These are phyloP conservation scores for Sinohyriopsis cumingii DNA, from an alignment of 2,888 invertebrate genomes.

Conservation along the genomic window DNA sequence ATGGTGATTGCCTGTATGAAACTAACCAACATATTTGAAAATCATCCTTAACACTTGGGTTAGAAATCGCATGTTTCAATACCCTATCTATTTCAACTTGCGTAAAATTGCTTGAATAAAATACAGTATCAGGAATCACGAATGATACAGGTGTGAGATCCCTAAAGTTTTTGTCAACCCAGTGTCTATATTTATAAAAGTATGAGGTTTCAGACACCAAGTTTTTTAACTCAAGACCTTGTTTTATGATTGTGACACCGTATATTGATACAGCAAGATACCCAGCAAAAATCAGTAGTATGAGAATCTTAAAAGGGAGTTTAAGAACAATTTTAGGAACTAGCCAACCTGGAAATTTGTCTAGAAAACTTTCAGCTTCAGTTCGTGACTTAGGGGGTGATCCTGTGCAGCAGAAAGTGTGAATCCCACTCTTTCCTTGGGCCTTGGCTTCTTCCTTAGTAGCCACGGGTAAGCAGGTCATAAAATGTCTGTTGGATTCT, in stretches of 20 bases:
- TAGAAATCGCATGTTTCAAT: conserved; percentile 6
- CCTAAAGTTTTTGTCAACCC: too few species aligned
- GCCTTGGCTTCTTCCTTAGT: conserved; percentile 11
- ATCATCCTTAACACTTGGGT: too few species aligned
- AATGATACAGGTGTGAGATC: too few species aligned
- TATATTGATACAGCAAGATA: too few species aligned
- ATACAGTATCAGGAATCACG: too few species aligned
- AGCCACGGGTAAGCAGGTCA: conserved; percentile 15
- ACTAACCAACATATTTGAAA: conserved; percentile 26
- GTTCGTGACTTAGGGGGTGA: too few species aligned
- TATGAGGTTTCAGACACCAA: too few species aligned
- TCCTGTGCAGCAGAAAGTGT: conserved; percentile 21
- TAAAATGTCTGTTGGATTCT: conserved; percentile 21
- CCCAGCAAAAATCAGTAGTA: conserved; percentile 40
- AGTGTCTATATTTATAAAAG: too few species aligned
- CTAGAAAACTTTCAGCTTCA: too few species aligned
- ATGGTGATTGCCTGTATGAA: conserved; percentile 5
- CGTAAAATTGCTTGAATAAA: neutral
- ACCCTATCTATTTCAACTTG: conserved; percentile 9
- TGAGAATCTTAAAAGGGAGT: conserved; percentile 29
- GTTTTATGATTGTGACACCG: too few species aligned
- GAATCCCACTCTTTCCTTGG: conserved; percentile 5
- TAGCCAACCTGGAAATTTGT: conserved; percentile 39
- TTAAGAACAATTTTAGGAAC: conserved; percentile 38
- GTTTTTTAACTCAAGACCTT: too few species aligned